A percentile compares a stretch with the other conserved stretches of the same genome.
Conservation (phyloP, 2,888 invertebrate species). For the Liodrosophila aerea region DNA sequence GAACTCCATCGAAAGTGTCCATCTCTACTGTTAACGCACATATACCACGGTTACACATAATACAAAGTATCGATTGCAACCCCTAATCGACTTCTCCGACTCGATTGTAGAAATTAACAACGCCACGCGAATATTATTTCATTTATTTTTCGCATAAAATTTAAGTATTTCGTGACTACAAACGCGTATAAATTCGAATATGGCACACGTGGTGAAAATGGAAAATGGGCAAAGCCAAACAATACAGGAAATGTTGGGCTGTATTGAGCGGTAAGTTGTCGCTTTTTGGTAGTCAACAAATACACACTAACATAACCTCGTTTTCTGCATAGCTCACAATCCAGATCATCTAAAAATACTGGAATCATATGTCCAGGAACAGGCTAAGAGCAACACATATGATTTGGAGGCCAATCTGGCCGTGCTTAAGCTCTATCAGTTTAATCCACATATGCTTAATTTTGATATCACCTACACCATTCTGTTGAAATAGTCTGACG, state of each 20-base stretch:
- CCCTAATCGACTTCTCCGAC: conserved; percentile 9
- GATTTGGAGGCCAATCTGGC: conserved; percentile 98
- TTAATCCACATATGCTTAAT: conserved; percentile 94
- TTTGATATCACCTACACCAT: conserved; percentile 93
- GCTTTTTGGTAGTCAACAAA: conserved; percentile 17
- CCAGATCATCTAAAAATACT: conserved; percentile 95
- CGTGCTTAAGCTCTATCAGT: conserved; percentile 96
- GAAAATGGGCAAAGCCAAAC: conserved; percentile 84
- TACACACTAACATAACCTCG: conserved; percentile 67
- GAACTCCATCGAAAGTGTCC: too few species aligned
- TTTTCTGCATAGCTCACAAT: conserved; percentile 86
- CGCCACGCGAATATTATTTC: conserved; percentile 51
- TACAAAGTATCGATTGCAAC: conserved; percentile 1
- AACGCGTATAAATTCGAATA: conserved; percentile 30
- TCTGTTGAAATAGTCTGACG: conserved; percentile 95
- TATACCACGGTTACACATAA: background rate
- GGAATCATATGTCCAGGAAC: conserved; percentile 96
- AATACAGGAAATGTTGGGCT: conserved; percentile 93
- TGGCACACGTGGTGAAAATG: conserved; percentile 82
- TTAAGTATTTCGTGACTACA: conserved; percentile 9
- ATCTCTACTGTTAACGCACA: too few species aligned
- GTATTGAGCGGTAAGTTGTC: conserved; percentile 91
- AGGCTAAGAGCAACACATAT: conserved; percentile 95
- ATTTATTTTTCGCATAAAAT: conserved; percentile 29
- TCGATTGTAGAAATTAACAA: conserved; percentile 30